Conservation (phyloP, 2,797 vertebrate species). For the Takifugu ocellatus region DNA sequence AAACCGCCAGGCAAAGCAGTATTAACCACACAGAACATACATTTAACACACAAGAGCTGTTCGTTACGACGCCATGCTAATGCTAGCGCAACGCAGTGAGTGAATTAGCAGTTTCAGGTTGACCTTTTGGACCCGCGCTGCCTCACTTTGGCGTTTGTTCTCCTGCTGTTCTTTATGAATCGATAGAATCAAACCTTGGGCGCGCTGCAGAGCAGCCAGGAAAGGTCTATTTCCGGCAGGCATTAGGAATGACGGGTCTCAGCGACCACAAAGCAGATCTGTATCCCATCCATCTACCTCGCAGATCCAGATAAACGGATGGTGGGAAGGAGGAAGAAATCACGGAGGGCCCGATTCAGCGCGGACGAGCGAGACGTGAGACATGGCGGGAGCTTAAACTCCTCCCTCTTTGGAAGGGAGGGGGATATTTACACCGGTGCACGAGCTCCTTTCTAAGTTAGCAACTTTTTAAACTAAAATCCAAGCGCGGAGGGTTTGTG, state of each 20-base stretch:
- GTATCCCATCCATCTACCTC: slow-evolving; percentile 60
- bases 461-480: slow-evolving; percentile 56
- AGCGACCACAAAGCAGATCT: slow-evolving; percentile 52
- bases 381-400: slow-evolving; percentile 49
- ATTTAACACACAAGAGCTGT: slow-evolving; percentile 48
- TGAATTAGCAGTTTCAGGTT: not conserved
- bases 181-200: slow-evolving; percentile 66
- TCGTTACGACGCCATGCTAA: slow-evolving; percentile 13
- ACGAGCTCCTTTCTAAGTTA: slow-evolving; percentile 66
- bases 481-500: slow-evolving; percentile 19
- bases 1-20: slow-evolving; percentile 63
- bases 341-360: slow-evolving; percentile 46
- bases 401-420: slow-evolving; percentile 60
- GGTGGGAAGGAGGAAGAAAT: slow-evolving; percentile 11
- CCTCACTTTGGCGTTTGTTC: slow-evolving; percentile 51
- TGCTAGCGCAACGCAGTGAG: slow-evolving; percentile 22
- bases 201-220: slow-evolving; percentile 60
- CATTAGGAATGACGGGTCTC: slow-evolving; percentile 56
- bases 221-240: slow-evolving; percentile 66
- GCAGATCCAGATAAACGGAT: slow-evolving; percentile 69
- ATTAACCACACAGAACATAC: slow-evolving; percentile 51
- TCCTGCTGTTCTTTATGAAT: slow-evolving; percentile 53
- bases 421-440: slow-evolving; percentile 61
- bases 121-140: slow-evolving; percentile 1
- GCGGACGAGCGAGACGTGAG: slow-evolving; percentile 32